Percentiles rank a stretch among this genome's conserved stretches.
Evolutionary conservation across 2,888 invertebrate genomes (phyloP).

Genomic region (Xestia rhomboidea): DNA sequence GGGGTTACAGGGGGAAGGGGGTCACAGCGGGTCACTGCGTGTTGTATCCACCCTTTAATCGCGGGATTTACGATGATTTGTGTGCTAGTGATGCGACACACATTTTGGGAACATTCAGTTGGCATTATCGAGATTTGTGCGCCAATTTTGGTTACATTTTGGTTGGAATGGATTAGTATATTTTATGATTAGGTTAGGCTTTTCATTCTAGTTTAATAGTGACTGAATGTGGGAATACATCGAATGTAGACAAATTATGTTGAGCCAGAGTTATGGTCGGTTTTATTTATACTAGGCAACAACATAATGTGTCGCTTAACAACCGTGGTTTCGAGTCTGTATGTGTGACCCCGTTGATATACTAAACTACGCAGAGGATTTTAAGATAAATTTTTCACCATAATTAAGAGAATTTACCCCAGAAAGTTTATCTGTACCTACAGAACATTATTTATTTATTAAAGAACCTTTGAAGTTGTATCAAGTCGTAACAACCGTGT

Average conservation of each 20-base stretch:
- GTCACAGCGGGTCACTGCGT: slow-evolving; percentile 60
- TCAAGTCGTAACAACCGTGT: too few species aligned
- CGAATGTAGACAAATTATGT: background rate
- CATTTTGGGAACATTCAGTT: slow-evolving; percentile 43
- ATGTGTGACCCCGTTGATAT: background rate
- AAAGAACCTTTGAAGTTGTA: too few species aligned
- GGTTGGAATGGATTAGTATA: background rate
- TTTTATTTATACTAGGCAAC: background rate
- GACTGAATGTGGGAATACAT: background rate
- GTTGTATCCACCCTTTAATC: slow-evolving; percentile 71
- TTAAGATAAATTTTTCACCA: background rate
- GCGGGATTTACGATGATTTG: slow-evolving; percentile 75
- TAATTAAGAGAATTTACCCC: background rate
- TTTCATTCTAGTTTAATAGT: background rate
- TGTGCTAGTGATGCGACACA: slow-evolving; percentile 62
- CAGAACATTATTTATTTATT: too few species aligned
- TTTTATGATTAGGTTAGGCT: background rate
- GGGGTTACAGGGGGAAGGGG: background rate
- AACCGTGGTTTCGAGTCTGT: background rate
- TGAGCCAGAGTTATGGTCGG: background rate
- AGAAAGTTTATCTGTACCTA: background rate
- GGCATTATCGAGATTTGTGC: slow-evolving; percentile 33
- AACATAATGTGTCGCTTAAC: background rate
- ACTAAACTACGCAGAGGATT: background rate
- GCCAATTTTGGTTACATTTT: slow-evolving; percentile 32